Percentiles rank a stretch among this genome's conserved stretches.
phyloP scores from a whole-genome alignment of 2,113 vertebrate genomes.

The Phalacrocorax brasilianus region DNA sequence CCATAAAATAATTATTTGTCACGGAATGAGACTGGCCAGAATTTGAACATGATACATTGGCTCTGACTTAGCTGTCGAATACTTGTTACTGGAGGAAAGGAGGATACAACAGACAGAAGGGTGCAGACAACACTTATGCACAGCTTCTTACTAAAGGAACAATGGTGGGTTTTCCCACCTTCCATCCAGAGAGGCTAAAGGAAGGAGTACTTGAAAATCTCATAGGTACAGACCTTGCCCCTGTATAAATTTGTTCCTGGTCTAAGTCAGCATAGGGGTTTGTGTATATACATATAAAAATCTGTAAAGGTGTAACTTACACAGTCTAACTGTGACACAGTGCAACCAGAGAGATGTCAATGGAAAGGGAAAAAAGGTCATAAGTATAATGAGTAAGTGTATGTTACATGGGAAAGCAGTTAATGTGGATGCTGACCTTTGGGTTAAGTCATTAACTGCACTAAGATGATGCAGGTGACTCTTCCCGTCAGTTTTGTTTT shows the following conservation, averaged over 20 bases:
- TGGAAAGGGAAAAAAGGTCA: background rate
- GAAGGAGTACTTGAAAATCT: background rate
- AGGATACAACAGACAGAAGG: background rate
- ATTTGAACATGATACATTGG: background rate
- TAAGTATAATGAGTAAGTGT: background rate
- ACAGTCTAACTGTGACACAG: background rate
- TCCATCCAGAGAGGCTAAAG: background rate
- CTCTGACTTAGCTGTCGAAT: slow-evolving; percentile 49
- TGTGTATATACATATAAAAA: too few species aligned
- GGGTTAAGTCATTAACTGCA: background rate
- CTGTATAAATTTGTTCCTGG: background rate
- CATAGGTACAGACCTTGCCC: background rate
- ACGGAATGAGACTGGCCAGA: background rate
- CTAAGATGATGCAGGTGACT: background rate
- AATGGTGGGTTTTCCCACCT: background rate
- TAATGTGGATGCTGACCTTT: background rate
- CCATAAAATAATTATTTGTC: slow-evolving; percentile 4
- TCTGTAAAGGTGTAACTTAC: background rate
- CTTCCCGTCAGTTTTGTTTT: background rate
- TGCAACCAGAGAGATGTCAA: background rate
- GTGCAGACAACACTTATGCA: background rate
- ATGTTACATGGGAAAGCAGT: background rate
- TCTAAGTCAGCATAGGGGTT: background rate
- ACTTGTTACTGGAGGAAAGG: slow-evolving; percentile 37
- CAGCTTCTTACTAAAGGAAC: background rate